Base-by-base conservation (phyloP, 2,888 invertebrate species). In the Parascotia fuliginaria region DNA sequence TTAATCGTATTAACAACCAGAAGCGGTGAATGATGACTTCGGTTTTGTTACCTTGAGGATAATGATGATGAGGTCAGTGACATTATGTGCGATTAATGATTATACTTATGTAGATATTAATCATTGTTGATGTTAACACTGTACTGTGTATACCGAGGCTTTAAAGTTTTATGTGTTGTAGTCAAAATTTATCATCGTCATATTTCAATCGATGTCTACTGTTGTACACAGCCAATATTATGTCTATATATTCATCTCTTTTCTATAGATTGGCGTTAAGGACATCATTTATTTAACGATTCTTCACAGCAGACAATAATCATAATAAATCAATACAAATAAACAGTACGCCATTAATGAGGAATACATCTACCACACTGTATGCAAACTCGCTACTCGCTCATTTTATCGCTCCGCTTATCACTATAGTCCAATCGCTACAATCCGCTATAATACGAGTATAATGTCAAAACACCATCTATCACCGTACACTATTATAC, bases 331-430 rank as follows among this genome's bases (percentile, higher is more conserved):
- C n/a, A n/a, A n/a, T n/a, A n/a, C n/a, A n/a, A n/a, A n/a, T n/a
- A n/a, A n/a, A n/a, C n/a, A n/a, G n/a, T n/a, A n/a, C n/a, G n/a
- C n/a, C n/a, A n/a, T n/a, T n/a, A n/a, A n/a, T n/a, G n/a, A 19
- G 5, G 19, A 19, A 19, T 19, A 19, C 19, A 19, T 3, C 19
- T 19, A 19, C n/a, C n/a, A n/a, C n/a, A n/a, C n/a, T n/a, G n/a
- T n/a, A 19, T 19, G 24, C 24, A 6, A 24, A 3, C 24, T 3
- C 15, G 32, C 32, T 33, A 2, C 5, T 2, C 32, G 32, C 32
- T 33, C 9, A 1, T 9, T 45, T 46, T 9, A 6, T 2, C 45
- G 59, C 49, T 43, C 27, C 41, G 38, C 55, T 12, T 0, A 0
- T 15, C 13, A 9, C 24, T 9, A 12, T 9, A 6, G 5, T 1